phyloP scores from a whole-genome alignment of 2,888 invertebrate genomes.

The Toxonevra muliebris region DNA sequence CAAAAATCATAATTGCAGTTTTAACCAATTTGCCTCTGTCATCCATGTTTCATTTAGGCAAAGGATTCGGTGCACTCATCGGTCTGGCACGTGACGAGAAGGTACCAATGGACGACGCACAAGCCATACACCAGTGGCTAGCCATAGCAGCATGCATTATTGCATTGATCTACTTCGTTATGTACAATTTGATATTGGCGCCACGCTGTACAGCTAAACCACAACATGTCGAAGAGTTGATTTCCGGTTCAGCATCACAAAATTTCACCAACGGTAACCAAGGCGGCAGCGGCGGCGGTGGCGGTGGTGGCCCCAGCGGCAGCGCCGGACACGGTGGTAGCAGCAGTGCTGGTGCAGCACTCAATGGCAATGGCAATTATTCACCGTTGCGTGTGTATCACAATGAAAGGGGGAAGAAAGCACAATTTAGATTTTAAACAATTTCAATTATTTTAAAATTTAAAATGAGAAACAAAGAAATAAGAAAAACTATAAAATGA shows the following conservation, averaged over 20 bases:
- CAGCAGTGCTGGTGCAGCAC: slow-evolving; percentile 31
- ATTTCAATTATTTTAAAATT: neutral
- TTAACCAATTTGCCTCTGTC: neutral
- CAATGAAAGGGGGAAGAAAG: slow-evolving; percentile 81
- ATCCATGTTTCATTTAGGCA: slow-evolving; percentile 69
- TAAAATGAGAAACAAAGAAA: too few relatives aligned
- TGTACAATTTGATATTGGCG: slow-evolving; percentile 79
- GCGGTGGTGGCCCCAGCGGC: slow-evolving; percentile 59
- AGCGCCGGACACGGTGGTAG: slow-evolving; percentile 39
- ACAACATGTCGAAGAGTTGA: slow-evolving; percentile 67
- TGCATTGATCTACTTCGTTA: slow-evolving; percentile 74
- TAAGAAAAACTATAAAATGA: too few relatives aligned
- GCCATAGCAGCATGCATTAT: slow-evolving; percentile 73
- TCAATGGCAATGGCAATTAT: slow-evolving; percentile 72
- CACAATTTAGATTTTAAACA: slow-evolving; percentile 80
- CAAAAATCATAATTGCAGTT: too few relatives aligned
- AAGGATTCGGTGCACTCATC: slow-evolving; percentile 77
- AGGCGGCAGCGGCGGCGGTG: slow-evolving; percentile 41
- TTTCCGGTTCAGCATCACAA: slow-evolving; percentile 66
- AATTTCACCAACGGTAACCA: slow-evolving; percentile 59
- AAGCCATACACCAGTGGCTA: slow-evolving; percentile 71
- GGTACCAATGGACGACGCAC: slow-evolving; percentile 43
- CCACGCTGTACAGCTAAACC: slow-evolving; percentile 77
- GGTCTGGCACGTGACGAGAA: slow-evolving; percentile 67
- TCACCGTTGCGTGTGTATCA: slow-evolving; percentile 84